Evolutionary conservation across 2,797 vertebrate species (phyloP), one percentile per base, ranked within the genome.

Genomic region (Hippocampus kuda): DNA sequence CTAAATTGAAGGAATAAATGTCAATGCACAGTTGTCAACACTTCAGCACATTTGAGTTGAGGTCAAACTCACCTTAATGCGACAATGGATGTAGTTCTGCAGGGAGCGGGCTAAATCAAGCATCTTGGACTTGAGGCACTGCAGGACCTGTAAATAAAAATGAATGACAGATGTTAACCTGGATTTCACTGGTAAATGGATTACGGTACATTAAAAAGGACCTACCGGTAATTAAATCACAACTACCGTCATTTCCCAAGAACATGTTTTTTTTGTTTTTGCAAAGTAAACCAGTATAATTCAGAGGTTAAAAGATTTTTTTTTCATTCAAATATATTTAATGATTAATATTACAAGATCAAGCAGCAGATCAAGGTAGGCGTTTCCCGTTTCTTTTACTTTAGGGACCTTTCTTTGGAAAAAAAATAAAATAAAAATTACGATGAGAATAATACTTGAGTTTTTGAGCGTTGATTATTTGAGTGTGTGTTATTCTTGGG

Each of bases 51-150:
- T 66, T 61, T 16, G 41, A 26, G 27, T 5, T 27, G 12, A 34
- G 6, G 10, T 59, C 1, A 62, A 72, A 82, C 91, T 89, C 88
- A 98, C 96, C 79, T 70, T 86, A 79, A 91, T 90, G 77, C 85
- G 92, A 65, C 81, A 86, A 34, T 85, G 71, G 60, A 93, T 72
- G 80, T 89, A 90, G 22, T 63, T 87, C 87, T 93, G 91, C 48
- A 99, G 83, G 70, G 84, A 74, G 15, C 71, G 77, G 20, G 89
- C 86, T 65, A 95, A 72, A 57, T 86, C 89, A 59, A 89, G 54
- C 6, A 81, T 79, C 4, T 84, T 88, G 10, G 90, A 87, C 81
- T 91, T 91, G 15, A 92, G 78, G 65, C 73, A 84, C 74, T 90
- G 88, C 70, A 87, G 81, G 68, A 81, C 70, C 91, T 92, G 75